Base-by-base conservation (phyloP, 1,140 invertebrate species). In the Sinella curviseta region DNA sequence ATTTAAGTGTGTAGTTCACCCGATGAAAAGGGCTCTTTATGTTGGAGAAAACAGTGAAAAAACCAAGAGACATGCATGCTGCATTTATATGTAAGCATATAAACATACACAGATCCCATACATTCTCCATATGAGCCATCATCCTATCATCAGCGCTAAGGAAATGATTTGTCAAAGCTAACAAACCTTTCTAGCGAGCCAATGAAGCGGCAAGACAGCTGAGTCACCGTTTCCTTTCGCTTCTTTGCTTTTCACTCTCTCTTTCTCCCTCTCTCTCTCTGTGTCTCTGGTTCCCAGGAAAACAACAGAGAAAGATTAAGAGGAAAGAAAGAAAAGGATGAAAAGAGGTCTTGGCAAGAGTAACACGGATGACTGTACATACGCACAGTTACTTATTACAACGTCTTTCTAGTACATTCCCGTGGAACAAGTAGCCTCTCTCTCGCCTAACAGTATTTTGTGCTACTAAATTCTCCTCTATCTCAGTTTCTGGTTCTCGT, bases 81-180 rank as follows among this genome's bases (percentile, higher is more conserved):
- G n/a, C n/a, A n/a, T n/a, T n/a, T n/a, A n/a, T n/a, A n/a, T n/a
- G n/a, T n/a, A n/a, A n/a, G n/a, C n/a, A n/a, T n/a, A n/a, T n/a
- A n/a, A n/a, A n/a, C n/a, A n/a, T n/a, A n/a, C n/a, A n/a, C n/a
- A n/a, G n/a, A n/a, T n/a, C 24, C 26, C 57, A 17, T 16, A 70
- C 31, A 31, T 14, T 1, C 31, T 70, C 65, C 12, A 70, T 33
- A 70, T 24, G 12, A 31, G 8, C 8, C 24, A 70, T 33, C 65
- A 33, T 70, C 4, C 65, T 70, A 70, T 70, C 65, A 31, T 31
- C 65, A 70, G 30, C 14, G 65, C 31, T 31, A 70, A 70, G 65
- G 65, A 70, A 70, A 70, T 70, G 65, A 70, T 70, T 70, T 70
- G 65, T 70, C 65, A 70, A 70, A 70, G 65, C 65, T 70, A 70